These are phyloP conservation scores for Microctenopoma lineatum DNA, from an alignment of 2,797 vertebrate species.

Conservation along the genomic window DNA sequence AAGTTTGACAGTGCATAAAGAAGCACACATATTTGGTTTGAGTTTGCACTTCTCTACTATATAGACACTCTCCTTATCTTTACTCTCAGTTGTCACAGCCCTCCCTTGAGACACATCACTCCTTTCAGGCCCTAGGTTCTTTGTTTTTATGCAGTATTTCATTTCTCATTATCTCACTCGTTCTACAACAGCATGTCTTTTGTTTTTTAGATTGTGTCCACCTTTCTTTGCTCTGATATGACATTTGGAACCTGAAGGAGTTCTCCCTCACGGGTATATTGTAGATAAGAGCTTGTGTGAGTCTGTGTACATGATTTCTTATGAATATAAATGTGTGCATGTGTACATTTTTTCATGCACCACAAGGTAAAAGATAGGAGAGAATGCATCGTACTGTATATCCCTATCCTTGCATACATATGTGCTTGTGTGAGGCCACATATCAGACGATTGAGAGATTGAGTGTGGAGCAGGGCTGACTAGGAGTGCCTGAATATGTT, in stretches of 20 bases:
- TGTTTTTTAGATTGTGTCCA: conserved; percentile 38
- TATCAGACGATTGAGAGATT: conserved; percentile 57
- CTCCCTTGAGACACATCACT: conserved; percentile 24
- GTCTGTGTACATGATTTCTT: conserved; percentile 45
- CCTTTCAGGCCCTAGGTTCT: conserved; percentile 22
- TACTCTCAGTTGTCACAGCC: conserved; percentile 14
- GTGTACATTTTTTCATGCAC: conserved; percentile 66
- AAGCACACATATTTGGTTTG: not conserved
- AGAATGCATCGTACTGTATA: conserved; percentile 37
- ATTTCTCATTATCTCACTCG: conserved; percentile 30
- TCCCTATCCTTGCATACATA: conserved; percentile 40
- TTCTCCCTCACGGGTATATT: conserved; percentile 52
- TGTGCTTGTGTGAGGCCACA: conserved; percentile 38
- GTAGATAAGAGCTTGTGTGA: conserved; percentile 58
- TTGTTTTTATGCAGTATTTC: conserved; percentile 33
- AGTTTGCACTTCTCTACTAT: conserved; percentile 7
- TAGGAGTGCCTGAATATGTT: conserved; percentile 49
- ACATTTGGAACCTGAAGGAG: conserved; percentile 41
- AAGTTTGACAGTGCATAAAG: not conserved
- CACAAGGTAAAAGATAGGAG: conserved; percentile 59
- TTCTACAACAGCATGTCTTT: conserved; percentile 20
- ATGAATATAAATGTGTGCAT: conserved; percentile 65
- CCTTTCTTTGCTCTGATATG: conserved; percentile 48
- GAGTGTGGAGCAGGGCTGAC: conserved; percentile 23
- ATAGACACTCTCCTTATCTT: conserved; percentile 22